Evolutionary conservation across 2,888 invertebrate species (phyloP), one percentile per base, ranked within the genome.

Genomic region (Chironomus tentans): DNA sequence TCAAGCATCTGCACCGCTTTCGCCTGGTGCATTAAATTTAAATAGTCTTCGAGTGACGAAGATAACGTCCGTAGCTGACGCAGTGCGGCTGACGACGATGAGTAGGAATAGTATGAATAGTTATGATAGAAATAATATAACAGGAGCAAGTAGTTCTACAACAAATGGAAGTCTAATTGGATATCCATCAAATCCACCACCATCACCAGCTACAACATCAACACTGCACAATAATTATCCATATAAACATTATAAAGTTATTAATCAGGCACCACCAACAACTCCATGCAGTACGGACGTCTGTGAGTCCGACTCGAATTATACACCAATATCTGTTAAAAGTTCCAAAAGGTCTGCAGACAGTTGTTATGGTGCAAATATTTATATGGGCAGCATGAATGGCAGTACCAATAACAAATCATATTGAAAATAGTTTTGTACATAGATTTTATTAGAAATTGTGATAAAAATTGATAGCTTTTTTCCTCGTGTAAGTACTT

Each of bases 201-300:
- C 95, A 2, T 92, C 92, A 82, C 96, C 96, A 0, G 94, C 95
- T 13, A 90, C 91, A 0, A 92, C 93, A 0, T 87, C 87, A 1
- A 87, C 87, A 4, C 78, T 84, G 76, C 83, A 82, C 47, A 87
- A 86, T 78, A 89, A 87, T 81, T 90, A 92, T 76, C 90, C 93
- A 2, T 92, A 92, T 83, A 86, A 92, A 28, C 91, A 93, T 83
- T 92, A 92, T 82, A 85, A 89, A 79, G 86, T 89, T 78, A 91
- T 92, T 78, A 91, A 90, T 84, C 92, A 92, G 82, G 93, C 94
- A 0, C 96, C 96, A 6, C 97, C 96, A 28, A 96, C 96, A 12
- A 97, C 97, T 22, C 97, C 97, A 0, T 97, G 95, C 81, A 94
- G 94, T 79, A 96, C 97, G 48, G 97, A 97, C 79, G 93, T 96